Conservation (phyloP, 2,113 vertebrate genomes). For the Alethe castanea region DNA sequence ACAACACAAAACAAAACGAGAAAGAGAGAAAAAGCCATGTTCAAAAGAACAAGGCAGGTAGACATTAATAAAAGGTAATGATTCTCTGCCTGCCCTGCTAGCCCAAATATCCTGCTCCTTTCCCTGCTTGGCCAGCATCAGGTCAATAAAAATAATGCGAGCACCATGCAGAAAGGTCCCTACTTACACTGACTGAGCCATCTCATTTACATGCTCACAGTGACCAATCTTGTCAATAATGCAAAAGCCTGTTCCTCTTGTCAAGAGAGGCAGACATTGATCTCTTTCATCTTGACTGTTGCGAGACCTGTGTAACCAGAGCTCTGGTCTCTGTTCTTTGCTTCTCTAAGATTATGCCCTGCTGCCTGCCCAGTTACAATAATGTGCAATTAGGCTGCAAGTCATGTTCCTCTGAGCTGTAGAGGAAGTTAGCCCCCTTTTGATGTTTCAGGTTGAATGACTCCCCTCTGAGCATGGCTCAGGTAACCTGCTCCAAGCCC, state of each 20-base stretch:
- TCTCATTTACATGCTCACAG: conserved; percentile 13
- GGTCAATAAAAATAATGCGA: not conserved
- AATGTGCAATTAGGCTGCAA: conserved; percentile 22
- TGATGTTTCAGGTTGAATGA: conserved; percentile 12
- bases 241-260: not conserved
- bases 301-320: conserved; percentile 22
- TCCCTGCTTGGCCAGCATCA: not conserved
- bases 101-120: not conserved
- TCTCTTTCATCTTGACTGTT: conserved; percentile 8
- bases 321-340: not conserved
- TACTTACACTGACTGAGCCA: not conserved
- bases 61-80: not conserved
- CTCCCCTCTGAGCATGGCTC: not conserved
- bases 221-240: not conserved
- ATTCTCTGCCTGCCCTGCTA: not conserved
- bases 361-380: not conserved
- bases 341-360: not conserved
- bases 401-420: not conserved
- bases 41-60: not conserved
- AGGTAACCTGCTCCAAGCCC: not conserved
- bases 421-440: not conserved
- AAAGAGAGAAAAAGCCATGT: accelerated
- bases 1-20: too few species aligned
- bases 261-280: not conserved
- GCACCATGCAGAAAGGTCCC: not conserved